Percentiles rank a stretch among this genome's conserved stretches.
These are phyloP conservation scores for Yponomeuta cagnagella DNA, from an alignment of 2,888 invertebrate species.

Conservation along the genomic window DNA sequence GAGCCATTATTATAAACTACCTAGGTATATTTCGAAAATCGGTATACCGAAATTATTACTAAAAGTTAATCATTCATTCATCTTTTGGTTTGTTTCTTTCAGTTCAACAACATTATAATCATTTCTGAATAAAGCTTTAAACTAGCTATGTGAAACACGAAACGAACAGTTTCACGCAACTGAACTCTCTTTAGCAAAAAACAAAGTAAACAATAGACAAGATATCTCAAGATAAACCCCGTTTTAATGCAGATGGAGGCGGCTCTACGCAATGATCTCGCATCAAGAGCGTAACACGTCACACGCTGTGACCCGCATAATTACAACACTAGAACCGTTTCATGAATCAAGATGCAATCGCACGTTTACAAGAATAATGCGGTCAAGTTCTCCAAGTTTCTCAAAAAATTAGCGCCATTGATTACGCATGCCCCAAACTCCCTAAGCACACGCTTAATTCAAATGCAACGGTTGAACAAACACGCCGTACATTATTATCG, in stretches of 20 bases:
- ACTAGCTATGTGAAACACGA: neutral
- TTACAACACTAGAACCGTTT: constrained; percentile 31
- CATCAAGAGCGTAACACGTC: neutral
- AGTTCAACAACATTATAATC: too few species aligned
- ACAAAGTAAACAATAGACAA: constrained; percentile 3
- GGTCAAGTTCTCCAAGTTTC: constrained; percentile 3
- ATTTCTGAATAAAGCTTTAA: too few species aligned
- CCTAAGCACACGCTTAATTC: constrained; percentile 5
- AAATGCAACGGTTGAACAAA: constrained; percentile 2
- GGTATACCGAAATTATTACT: too few species aligned
- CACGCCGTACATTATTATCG: constrained; percentile 32
- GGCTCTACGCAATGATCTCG: neutral
- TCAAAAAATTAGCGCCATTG: neutral
- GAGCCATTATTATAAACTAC: too few species aligned
- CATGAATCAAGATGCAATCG: constrained; percentile 14
- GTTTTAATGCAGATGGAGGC: constrained; percentile 32
- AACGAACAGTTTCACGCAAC: neutral
- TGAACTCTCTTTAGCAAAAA: neutral
- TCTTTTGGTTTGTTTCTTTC: too few species aligned
- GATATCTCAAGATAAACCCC: constrained; percentile 29
- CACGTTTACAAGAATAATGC: neutral
- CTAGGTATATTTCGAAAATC: too few species aligned
- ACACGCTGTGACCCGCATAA: constrained; percentile 22
- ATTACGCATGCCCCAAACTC: neutral
- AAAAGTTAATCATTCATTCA: too few species aligned